Percentiles rank a stretch among this genome's conserved stretches.
These are phyloP conservation scores for Elanus axillaris DNA, from an alignment of 2,113 vertebrate species.

Conservation along the genomic window DNA sequence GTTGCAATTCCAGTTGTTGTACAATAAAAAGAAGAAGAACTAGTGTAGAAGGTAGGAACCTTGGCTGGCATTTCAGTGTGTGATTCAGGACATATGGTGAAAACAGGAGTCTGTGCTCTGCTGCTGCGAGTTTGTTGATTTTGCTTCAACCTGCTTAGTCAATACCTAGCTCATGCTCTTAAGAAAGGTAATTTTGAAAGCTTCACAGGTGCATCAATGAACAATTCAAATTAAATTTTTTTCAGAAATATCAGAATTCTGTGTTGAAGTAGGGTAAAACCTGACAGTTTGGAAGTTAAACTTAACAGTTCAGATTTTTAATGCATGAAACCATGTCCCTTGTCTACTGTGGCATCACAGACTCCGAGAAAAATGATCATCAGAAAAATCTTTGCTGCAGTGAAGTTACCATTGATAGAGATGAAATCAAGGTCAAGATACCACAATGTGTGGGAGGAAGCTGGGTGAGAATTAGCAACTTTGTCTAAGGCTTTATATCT, in stretches of 20 bases:
- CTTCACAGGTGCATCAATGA: background rate
- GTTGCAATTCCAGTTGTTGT: background rate
- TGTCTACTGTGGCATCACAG: background rate
- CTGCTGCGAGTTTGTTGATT: background rate
- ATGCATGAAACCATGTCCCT: background rate
- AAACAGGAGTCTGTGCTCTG: background rate
- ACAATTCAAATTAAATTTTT: background rate
- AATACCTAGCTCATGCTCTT: background rate
- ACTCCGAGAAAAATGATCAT: background rate
- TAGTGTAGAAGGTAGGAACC: background rate
- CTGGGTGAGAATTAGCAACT: slow-evolving; percentile 47
- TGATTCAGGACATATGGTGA: background rate
- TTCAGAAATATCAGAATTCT: background rate
- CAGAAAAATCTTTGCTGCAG: slow-evolving; percentile 5
- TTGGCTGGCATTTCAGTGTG: background rate
- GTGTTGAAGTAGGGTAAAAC: background rate
- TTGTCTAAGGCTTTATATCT: slow-evolving; percentile 16
- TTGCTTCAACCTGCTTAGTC: background rate
- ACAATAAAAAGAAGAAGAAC: background rate
- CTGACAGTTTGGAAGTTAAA: background rate
- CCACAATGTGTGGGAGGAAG: slow-evolving; percentile 36
- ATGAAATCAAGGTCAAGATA: slow-evolving; percentile 57
- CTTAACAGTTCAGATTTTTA: background rate
- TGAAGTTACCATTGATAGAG: slow-evolving; percentile 41
- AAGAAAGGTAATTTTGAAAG: background rate